Conservation (phyloP, 2,888 invertebrate species). For the Volucella inflata region DNA sequence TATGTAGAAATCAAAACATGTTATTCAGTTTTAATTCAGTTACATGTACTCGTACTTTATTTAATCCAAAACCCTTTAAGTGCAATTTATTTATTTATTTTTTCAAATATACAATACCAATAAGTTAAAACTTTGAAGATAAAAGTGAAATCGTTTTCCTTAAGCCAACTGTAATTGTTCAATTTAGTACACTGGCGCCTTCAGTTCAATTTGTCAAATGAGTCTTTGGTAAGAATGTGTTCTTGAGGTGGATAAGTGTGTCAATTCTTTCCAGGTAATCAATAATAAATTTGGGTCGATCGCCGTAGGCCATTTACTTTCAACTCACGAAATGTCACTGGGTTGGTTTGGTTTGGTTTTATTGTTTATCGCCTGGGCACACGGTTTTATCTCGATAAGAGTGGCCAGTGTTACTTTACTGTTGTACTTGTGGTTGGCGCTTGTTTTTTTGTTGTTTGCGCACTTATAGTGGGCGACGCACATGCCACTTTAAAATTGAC, state of each 20-base stretch:
- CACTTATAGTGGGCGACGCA: constrained; percentile 16
- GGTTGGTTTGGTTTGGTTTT: constrained; percentile 13
- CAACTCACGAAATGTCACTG: constrained; percentile 59
- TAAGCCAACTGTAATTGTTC: not conserved
- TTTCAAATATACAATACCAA: not conserved
- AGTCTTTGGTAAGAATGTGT: constrained; percentile 32
- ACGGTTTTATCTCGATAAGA: constrained; percentile 38
- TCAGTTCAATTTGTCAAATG: constrained; percentile 9
- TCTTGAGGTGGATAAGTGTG: constrained; percentile 53
- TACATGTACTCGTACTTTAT: too few species aligned
- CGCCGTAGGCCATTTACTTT: constrained; percentile 47
- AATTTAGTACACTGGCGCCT: constrained; percentile 43
- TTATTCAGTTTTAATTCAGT: too few species aligned
- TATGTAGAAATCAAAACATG: too few species aligned
- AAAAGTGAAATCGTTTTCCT: constrained; percentile 42
- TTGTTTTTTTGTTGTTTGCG: not conserved
- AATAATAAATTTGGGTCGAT: constrained; percentile 44
- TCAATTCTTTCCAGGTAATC: constrained; percentile 23
- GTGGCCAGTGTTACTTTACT: not conserved
- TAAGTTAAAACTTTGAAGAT: not conserved
- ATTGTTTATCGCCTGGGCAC: constrained; percentile 26
- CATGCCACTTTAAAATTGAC: constrained; percentile 7
- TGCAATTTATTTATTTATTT: too few species aligned
- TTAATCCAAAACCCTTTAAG: too few species aligned
- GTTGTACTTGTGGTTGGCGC: not conserved